Evolutionary conservation across 2,113 vertebrate genomes (phyloP).

Genomic region (Anguilla rostrata): DNA sequence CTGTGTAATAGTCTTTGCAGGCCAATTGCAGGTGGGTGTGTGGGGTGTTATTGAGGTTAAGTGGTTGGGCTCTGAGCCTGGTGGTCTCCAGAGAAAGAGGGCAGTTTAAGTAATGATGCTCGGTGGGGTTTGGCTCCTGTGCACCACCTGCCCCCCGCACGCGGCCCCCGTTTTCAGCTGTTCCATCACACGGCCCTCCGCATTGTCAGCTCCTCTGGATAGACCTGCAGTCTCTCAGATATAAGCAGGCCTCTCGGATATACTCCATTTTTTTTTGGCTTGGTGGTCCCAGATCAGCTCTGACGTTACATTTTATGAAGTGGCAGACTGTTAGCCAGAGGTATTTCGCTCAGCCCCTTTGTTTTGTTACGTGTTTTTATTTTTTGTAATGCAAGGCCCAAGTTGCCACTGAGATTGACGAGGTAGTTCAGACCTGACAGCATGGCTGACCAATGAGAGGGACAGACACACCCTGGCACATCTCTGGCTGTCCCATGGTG

Average conservation of each 20-base stretch:
- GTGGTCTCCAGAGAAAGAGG: neutral
- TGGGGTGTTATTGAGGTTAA: neutral
- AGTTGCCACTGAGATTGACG: neutral
- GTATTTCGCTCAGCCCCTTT: neutral
- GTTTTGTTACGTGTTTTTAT: neutral
- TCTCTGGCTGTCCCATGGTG: neutral
- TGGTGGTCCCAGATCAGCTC: neutral
- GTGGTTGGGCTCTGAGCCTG: neutral
- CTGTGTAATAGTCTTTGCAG: neutral
- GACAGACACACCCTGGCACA: neutral
- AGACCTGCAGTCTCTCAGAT: neutral
- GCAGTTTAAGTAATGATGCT: slow-evolving; percentile 15
- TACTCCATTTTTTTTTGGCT: neutral
- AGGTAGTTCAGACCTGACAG: neutral
- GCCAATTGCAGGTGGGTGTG: neutral
- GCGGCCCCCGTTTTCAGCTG: neutral
- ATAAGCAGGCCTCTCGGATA: no score
- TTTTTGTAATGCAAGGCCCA: neutral
- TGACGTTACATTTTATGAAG: neutral
- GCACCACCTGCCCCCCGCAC: neutral
- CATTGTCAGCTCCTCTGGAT: neutral
- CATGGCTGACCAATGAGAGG: neutral
- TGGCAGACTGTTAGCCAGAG: neutral
- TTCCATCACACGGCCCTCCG: neutral
- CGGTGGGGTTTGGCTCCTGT: neutral